A percentile compares a stretch with the other conserved stretches of the same genome.
phyloP scores from a whole-genome alignment of 2,113 vertebrate species.

The Perca fluviatilis region DNA sequence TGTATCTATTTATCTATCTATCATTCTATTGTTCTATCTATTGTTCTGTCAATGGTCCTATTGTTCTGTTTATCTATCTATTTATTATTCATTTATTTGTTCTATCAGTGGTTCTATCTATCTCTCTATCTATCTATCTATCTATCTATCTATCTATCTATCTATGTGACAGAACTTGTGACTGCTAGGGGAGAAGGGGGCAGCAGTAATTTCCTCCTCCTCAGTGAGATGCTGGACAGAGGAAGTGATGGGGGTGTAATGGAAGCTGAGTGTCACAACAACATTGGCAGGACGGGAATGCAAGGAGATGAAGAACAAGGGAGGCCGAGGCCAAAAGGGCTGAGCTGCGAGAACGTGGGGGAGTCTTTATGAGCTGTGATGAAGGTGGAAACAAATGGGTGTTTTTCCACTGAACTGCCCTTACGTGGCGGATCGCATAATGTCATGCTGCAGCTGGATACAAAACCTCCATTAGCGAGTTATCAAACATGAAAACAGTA shows the following conservation, averaged over 20 bases:
- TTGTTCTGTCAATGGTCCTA: not conserved
- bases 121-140: slow-evolving; percentile 1
- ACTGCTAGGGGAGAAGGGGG: slow-evolving; percentile 37
- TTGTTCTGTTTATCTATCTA: not conserved
- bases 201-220: slow-evolving; percentile 65
- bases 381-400: not conserved
- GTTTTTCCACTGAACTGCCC: not conserved
- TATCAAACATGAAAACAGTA: slow-evolving; percentile 19
- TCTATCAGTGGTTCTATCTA: not conserved
- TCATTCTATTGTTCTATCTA: too few species aligned
- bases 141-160: not conserved
- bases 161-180: slow-evolving; percentile 3
- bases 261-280: slow-evolving; percentile 69
- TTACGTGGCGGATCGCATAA: not conserved
- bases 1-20: too few species aligned
- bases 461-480: not conserved
- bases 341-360: not conserved
- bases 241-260: slow-evolving; percentile 65
- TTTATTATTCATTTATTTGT: not conserved
- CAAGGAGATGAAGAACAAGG: slow-evolving; percentile 1
- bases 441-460: not conserved
- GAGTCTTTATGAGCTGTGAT: slow-evolving; percentile 30
- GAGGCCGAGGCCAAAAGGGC: slow-evolving; percentile 27
- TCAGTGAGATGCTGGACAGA: slow-evolving; percentile 40
- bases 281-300: slow-evolving; percentile 24